These are phyloP conservation scores for Drosophila anomelani DNA, from an alignment of 2,888 invertebrate species.

Conservation along the genomic window DNA sequence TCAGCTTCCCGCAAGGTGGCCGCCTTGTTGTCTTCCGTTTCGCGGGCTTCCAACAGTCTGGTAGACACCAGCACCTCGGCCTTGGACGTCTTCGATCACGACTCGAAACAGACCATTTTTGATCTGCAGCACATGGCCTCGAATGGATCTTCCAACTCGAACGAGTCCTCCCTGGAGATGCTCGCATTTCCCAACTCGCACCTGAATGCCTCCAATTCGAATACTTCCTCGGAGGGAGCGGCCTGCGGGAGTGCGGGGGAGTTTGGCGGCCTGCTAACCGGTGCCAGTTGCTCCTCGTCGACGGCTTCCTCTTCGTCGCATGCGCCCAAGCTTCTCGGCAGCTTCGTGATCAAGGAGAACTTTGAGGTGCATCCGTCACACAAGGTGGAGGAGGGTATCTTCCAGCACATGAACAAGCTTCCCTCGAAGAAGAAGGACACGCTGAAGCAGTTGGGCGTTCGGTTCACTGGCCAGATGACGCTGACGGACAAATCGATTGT, in stretches of 20 bases:
- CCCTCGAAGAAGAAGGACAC: conserved; percentile 84
- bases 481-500: conserved; percentile 84
- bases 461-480: conserved; percentile 85
- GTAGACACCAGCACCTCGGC: conserved; percentile 79
- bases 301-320: conserved; percentile 59
- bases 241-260: conserved; percentile 78
- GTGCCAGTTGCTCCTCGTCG: conserved; percentile 56
- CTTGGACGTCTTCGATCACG: conserved; percentile 83
- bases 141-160: conserved; percentile 81
- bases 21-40: conserved; percentile 78
- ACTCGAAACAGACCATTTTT: conserved; percentile 83
- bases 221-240: conserved; percentile 83
- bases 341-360: conserved; percentile 83
- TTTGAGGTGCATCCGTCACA: conserved; percentile 84
- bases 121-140: conserved; percentile 82
- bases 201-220: conserved; percentile 83
- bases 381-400: conserved; percentile 84
- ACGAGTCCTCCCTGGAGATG: conserved; percentile 82
- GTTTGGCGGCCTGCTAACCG: conserved; percentile 70
- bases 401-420: conserved; percentile 84
- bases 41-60: conserved; percentile 75
- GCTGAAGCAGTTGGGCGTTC: conserved; percentile 83
- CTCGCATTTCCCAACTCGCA: conserved; percentile 83
- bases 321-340: conserved; percentile 82
- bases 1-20: conserved; percentile 81